Conservation (phyloP, 2,113 vertebrate species). For the Dromaius novaehollandiae region DNA sequence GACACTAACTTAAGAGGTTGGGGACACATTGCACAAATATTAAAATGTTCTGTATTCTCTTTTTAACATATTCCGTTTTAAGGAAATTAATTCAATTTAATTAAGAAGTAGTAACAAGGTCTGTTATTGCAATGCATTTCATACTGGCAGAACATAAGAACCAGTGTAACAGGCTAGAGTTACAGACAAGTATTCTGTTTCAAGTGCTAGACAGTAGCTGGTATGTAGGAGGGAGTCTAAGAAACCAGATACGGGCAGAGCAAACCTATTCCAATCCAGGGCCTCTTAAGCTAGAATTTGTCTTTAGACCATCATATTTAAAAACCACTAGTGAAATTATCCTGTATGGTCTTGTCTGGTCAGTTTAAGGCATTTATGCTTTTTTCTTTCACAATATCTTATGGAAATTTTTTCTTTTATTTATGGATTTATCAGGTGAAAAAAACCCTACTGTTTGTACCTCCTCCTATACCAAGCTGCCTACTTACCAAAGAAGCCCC, state of each 20-base stretch:
- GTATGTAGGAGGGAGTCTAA: neutral
- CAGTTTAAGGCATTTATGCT: neutral
- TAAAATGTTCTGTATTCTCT: neutral
- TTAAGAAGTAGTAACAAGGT: neutral
- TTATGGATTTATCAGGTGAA: neutral
- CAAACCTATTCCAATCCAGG: neutral
- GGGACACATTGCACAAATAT: neutral
- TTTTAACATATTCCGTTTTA: neutral
- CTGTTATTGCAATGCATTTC: neutral
- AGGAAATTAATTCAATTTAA: neutral
- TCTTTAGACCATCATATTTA: neutral
- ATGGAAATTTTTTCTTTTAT: neutral
- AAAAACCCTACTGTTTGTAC: neutral
- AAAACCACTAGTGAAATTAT: neutral
- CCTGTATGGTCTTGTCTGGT: neutral
- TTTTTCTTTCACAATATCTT: neutral
- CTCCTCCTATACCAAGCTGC: neutral
- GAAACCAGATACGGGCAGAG: neutral
- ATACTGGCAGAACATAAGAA: neutral
- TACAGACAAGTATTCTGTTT: neutral
- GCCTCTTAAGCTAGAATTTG: neutral
- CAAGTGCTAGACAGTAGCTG: rapidly evolving
- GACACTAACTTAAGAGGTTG: neutral
- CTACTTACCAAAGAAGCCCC: neutral
- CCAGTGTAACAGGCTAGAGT: neutral